Percentiles rank a stretch among this genome's conserved stretches.
Evolutionary conservation across 1,140 invertebrate species (phyloP).

Genomic region (Ridgeia piscesae): DNA sequence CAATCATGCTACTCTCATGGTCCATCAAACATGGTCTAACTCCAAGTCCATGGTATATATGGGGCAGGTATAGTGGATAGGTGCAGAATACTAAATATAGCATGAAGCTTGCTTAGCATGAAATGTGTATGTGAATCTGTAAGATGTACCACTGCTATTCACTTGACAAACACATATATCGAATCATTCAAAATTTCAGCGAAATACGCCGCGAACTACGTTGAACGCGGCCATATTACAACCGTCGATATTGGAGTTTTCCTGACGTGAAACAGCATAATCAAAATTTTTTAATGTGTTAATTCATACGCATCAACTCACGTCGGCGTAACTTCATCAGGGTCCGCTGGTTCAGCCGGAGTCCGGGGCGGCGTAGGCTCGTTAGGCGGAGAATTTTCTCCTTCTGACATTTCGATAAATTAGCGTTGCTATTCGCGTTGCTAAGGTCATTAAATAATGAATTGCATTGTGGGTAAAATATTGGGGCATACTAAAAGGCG

Average conservation of each 20-base stretch:
- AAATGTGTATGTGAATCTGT: neutral
- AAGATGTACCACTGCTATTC: neutral
- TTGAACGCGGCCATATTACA: neutral
- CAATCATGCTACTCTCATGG: neutral
- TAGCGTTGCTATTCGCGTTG: constrained; percentile 3
- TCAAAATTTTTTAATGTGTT: neutral
- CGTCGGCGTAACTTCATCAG: neutral
- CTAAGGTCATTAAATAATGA: constrained; percentile 1
- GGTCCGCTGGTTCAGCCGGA: neutral
- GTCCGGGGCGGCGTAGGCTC: neutral
- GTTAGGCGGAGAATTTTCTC: neutral
- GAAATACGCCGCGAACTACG: neutral
- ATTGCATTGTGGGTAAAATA: neutral
- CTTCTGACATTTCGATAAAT: constrained; percentile 6
- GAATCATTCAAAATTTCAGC: neutral
- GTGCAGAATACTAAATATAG: neutral
- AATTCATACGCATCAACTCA: neutral
- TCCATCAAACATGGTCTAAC: neutral
- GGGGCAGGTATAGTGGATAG: neutral
- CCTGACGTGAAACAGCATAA: neutral
- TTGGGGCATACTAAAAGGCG: neutral
- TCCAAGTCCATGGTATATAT: neutral
- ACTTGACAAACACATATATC: neutral
- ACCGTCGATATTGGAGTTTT: neutral
- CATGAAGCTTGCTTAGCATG: neutral